These are phyloP conservation scores for Trachops cirrhosus DNA, from an alignment of 2,797 vertebrate genomes.

Conservation along the genomic window DNA sequence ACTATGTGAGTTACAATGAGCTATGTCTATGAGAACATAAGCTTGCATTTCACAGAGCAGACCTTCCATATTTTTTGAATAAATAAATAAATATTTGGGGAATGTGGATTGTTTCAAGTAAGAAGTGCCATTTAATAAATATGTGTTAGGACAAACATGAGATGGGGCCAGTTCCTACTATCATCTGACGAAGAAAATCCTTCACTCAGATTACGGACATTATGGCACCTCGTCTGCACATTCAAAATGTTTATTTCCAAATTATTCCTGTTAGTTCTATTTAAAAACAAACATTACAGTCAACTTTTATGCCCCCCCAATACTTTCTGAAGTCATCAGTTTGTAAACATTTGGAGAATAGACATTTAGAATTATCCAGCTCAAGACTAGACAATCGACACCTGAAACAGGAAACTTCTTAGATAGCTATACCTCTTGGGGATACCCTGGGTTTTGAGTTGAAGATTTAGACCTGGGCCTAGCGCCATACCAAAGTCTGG, in stretches of 20 bases:
- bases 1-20: background rate
- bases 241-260: constrained; percentile 12
- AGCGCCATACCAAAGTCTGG: background rate
- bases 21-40: background rate
- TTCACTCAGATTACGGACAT: background rate
- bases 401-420: constrained; percentile 35
- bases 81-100: background rate
- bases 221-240: background rate
- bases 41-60: background rate
- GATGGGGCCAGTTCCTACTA: background rate
- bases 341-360: background rate
- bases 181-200: constrained; percentile 24
- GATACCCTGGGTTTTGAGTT: background rate
- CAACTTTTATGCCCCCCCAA: background rate
- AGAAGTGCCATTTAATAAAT: background rate
- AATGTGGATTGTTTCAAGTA: background rate
- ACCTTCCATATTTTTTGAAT: background rate
- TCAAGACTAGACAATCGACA: background rate
- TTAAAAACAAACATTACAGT: background rate
- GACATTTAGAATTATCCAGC: background rate
- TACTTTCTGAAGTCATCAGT: background rate
- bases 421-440: background rate
- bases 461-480: background rate
- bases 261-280: background rate
- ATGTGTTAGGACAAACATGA: background rate